A percentile compares a stretch with the other conserved stretches of the same genome.
Conservation (phyloP, 2,113 vertebrate species). For the Callocephalon fimbriatum region DNA sequence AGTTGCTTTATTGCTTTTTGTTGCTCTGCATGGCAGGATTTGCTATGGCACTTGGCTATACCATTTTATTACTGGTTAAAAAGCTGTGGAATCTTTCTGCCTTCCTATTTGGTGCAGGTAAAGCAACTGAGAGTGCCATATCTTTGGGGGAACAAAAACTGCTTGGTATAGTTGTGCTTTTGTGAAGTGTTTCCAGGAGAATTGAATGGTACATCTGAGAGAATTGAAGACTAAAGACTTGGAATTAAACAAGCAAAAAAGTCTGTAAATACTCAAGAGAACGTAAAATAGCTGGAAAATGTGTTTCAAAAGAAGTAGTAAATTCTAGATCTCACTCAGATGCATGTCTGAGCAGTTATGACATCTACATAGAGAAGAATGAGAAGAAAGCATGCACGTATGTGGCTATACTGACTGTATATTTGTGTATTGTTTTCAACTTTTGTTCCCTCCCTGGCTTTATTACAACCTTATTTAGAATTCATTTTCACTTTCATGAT, state of each 20-base stretch:
- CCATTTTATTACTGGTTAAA: background rate
- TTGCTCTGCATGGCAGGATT: background rate
- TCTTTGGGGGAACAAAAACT: background rate
- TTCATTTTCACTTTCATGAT: background rate
- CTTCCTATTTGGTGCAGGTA: background rate
- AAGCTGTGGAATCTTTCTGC: background rate
- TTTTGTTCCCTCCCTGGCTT: background rate
- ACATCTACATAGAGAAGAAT: background rate
- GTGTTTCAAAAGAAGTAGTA: background rate
- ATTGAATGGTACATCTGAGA: background rate
- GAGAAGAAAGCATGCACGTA: background rate
- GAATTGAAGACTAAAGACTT: background rate
- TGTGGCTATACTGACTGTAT: background rate
- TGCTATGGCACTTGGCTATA: background rate
- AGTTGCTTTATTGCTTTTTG: background rate
- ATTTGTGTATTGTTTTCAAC: background rate
- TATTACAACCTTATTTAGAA: background rate
- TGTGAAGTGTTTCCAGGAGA: background rate
- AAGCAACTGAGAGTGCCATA: background rate
- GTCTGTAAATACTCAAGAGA: background rate
- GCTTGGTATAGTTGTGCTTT: background rate
- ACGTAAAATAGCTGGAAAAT: background rate
- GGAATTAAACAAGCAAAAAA: background rate
- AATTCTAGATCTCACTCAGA: background rate
- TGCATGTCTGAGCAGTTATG: background rate